Conservation (phyloP, 2,113 vertebrate genomes). For the Tylochromis polylepis region DNA sequence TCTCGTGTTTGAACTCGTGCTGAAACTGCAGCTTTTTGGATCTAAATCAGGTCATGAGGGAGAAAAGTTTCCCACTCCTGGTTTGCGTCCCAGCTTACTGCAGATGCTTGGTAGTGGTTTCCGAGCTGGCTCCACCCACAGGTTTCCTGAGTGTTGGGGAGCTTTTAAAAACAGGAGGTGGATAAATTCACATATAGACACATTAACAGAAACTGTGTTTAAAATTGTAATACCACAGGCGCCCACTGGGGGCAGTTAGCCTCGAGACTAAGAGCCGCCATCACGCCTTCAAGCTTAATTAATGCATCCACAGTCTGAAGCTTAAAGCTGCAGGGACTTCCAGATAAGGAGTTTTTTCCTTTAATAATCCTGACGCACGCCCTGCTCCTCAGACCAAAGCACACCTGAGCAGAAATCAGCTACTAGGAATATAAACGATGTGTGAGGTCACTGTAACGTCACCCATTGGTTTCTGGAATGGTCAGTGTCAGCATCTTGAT, state of each 20-base stretch:
- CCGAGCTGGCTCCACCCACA: neutral
- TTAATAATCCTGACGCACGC: neutral
- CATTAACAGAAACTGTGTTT: neutral
- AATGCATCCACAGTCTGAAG: neutral
- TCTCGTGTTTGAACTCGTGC: neutral
- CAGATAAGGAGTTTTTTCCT: neutral
- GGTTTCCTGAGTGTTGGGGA: neutral
- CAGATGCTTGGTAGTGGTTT: neutral
- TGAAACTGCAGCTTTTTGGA: neutral
- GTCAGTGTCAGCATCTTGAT: neutral
- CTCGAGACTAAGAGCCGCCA: neutral
- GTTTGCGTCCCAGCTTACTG: neutral
- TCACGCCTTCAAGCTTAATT: neutral
- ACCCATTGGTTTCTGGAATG: neutral
- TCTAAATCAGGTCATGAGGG: neutral
- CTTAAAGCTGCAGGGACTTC: fast-evolving
- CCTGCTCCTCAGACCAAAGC: neutral
- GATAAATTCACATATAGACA: neutral
- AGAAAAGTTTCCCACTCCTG: neutral
- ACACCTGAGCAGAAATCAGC: neutral
- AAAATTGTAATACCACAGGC: neutral
- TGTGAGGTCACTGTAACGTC: neutral
- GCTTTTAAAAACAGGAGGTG: neutral
- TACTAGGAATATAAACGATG: neutral
- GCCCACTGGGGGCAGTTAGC: fast-evolving